Percentiles rank a stretch among this genome's conserved stretches.
Conservation (phyloP, 2,888 invertebrate species). For the Metacarcinus magister region DNA sequence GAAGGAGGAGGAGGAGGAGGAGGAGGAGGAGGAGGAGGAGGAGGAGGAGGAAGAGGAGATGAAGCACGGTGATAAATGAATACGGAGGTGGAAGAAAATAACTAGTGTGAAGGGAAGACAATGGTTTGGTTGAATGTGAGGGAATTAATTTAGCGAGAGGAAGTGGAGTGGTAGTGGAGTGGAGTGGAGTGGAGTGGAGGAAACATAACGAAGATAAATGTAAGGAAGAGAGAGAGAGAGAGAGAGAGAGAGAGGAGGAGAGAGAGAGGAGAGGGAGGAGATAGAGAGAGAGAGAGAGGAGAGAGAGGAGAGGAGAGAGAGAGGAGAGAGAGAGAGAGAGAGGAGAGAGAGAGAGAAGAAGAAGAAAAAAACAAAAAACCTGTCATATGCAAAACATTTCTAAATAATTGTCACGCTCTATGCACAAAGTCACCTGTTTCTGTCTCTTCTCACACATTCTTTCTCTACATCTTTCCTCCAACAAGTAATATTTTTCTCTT, state of each 20-base stretch:
- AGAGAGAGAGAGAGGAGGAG: neutral
- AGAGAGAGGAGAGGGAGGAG: neutral
- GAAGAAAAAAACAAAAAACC: neutral
- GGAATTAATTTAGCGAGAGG: neutral
- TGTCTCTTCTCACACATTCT: neutral
- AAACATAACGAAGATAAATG: neutral
- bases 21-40: neutral
- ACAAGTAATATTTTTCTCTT: neutral
- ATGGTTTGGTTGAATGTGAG: neutral
- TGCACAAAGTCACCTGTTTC: neutral
- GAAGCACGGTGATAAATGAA: slow-evolving; percentile 2
- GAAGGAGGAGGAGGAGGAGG: no score
- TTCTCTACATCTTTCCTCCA: neutral
- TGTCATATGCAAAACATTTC: neutral
- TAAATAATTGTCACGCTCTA: neutral
- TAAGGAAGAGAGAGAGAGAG: neutral
- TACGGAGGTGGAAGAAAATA: slow-evolving; percentile 14
- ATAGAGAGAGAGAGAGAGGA: slow-evolving; percentile 19
- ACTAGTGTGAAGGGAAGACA: slow-evolving; percentile 26
- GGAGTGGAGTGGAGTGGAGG: neutral
- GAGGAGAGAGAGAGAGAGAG: slow-evolving; percentile 4
- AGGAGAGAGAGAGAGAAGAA: neutral
- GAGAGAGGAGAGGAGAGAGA: neutral
- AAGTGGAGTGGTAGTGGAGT: neutral
- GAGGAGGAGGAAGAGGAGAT: neutral